phyloP scores from a whole-genome alignment of 2,888 invertebrate species.

The Dicyrtomina minuta region DNA sequence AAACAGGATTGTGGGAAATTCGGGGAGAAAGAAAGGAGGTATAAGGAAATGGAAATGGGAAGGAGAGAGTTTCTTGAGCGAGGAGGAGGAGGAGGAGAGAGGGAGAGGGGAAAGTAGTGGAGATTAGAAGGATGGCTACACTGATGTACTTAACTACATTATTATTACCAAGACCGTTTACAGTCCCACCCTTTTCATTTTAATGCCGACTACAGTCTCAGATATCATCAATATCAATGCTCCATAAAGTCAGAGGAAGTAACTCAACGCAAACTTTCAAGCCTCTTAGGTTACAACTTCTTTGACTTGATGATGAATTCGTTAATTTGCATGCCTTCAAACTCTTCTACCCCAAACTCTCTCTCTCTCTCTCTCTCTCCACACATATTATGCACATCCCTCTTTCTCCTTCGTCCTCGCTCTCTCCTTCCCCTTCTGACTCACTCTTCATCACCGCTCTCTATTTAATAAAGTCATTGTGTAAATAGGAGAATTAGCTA shows the following conservation, averaged over 20 bases:
- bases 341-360: neutral
- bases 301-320: conserved; percentile 22
- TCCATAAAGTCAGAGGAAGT: neutral
- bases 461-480: conserved; percentile 26
- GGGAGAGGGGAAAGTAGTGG: neutral
- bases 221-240: conserved; percentile 18
- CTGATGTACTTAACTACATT: too few species aligned
- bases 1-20: neutral
- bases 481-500: conserved; percentile 20
- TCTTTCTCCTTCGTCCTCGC: conserved; percentile 6
- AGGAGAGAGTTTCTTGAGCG: neutral
- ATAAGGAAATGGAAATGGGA: neutral
- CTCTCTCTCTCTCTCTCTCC: conserved; percentile 12
- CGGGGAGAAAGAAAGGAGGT: neutral
- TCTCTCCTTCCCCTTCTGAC: neutral
- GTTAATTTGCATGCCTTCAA: conserved; percentile 24
- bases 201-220: too few species aligned
- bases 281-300: neutral
- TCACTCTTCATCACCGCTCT: neutral
- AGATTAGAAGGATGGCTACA: too few species aligned
- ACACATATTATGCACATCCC: too few species aligned
- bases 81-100: neutral
- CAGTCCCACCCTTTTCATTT: too few species aligned
- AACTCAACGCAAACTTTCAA: conserved; percentile 12
- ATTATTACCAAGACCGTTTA: too few species aligned